These are phyloP conservation scores for Cheirogaleus major DNA, from an alignment of 2,797 vertebrate genomes.

Conservation along the genomic window DNA sequence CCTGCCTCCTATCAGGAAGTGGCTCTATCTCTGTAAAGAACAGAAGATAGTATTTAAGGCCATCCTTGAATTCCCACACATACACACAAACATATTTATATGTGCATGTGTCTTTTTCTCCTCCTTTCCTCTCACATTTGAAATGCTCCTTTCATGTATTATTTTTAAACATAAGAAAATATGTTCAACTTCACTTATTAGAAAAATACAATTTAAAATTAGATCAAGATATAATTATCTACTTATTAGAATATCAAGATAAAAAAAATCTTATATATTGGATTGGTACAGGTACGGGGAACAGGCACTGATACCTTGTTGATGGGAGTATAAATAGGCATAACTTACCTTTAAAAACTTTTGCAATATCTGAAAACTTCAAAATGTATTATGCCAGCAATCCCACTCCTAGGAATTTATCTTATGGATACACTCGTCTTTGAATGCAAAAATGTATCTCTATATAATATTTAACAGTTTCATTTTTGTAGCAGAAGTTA, in stretches of 20 bases:
- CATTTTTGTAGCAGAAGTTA: slow-evolving; percentile 59
- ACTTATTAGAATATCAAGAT: slow-evolving; percentile 22
- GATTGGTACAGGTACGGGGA: not conserved
- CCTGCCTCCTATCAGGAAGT: not conserved
- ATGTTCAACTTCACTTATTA: slow-evolving; percentile 26
- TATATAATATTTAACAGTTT: slow-evolving; percentile 60
- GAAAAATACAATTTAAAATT: slow-evolving; percentile 47
- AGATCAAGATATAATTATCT: slow-evolving; percentile 30
- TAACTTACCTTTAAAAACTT: slow-evolving; percentile 4
- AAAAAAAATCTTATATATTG: not conserved
- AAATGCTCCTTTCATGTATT: not conserved
- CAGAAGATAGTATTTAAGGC: not conserved
- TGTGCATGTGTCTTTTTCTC: not conserved
- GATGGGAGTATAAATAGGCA: slow-evolving; percentile 2
- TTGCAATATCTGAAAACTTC: slow-evolving; percentile 33
- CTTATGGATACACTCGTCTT: slow-evolving; percentile 2
- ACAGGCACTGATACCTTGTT: not conserved
- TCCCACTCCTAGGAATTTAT: slow-evolving; percentile 31
- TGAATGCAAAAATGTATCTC: slow-evolving; percentile 53
- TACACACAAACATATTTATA: slow-evolving; percentile 8
- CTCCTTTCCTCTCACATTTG: not conserved
- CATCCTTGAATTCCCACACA: slow-evolving; percentile 10
- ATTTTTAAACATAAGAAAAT: slow-evolving; percentile 31
- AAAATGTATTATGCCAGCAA: slow-evolving; percentile 24
- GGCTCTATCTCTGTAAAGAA: slow-evolving; percentile 30